Base-by-base conservation (phyloP, 2,113 vertebrate species). In the Gadus macrocephalus region DNA sequence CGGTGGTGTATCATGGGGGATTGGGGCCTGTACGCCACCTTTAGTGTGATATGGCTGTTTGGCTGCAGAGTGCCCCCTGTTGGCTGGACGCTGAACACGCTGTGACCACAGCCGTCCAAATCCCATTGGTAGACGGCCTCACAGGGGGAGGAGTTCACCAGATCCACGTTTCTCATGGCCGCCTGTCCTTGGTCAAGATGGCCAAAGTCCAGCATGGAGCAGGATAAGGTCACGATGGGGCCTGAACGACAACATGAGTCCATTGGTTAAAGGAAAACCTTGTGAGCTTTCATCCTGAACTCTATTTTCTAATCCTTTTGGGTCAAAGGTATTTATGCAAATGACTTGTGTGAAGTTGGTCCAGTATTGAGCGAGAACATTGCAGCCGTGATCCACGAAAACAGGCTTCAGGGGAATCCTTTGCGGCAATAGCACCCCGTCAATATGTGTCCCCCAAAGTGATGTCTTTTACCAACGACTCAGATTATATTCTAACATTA, bases 71-170 rank as follows among this genome's bases (percentile, higher is more conserved):
- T 83, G 62, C 97, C 97, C 0, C 81, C 85, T 28, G 89, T 78
- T 1, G 35, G 91, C n/a, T 91, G 91, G 77, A 98, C 83, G 61
- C 75, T 89, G 81, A 99, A 99, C 38, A 98, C 90, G 0, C 95
- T 97, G 83, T 94, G 90, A n/a, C 82, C 87, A 79, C 77, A 69
- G 69, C 79, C 79, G 86, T 95, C 94, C 0, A 95, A 90, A 76
- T 94, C 92, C 79, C 96, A 96, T 66, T 96, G 95, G 79, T 93
- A 99, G 75, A 88, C 58, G 2, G 92, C 93, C 0, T 81, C 81
- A 3, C 91, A 93, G 38, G 89, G 78, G 0, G 94, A 93, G 2
- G 27, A 68, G 83, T 98, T 99, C 76, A 90, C 78, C 16, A 99
- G 89, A 77, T 93, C 81, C 75, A 98, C 69, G 0, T 64, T 74